Conservation (phyloP, 2,797 vertebrate species). For the Neopelma chrysocephalum region DNA sequence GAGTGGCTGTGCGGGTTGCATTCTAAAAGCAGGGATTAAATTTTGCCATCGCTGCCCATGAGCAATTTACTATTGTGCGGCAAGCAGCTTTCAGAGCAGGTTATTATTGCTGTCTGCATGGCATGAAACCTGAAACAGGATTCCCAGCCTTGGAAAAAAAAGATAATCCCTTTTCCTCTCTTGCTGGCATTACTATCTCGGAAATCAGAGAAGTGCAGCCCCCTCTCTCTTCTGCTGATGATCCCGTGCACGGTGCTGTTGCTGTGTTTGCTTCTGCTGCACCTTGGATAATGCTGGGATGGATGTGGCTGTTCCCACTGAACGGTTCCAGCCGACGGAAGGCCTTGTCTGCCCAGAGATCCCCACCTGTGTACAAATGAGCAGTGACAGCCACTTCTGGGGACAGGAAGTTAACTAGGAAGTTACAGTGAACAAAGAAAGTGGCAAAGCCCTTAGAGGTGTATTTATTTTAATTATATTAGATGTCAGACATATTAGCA, state of each 20-base stretch:
- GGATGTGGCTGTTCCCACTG: not conserved
- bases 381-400: not conserved
- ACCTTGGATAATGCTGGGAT: not conserved
- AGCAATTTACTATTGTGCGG: slow-evolving; percentile 63
- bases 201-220: not conserved
- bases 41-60: slow-evolving; percentile 65
- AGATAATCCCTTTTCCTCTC: slow-evolving; percentile 41
- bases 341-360: not conserved
- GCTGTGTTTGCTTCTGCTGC: slow-evolving; percentile 17
- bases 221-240: not conserved
- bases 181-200: not conserved
- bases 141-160: slow-evolving; percentile 29
- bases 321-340: not conserved
- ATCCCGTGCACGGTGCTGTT: not conserved
- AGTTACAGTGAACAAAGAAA: not conserved
- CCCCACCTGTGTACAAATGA: not conserved
- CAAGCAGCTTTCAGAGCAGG: slow-evolving; percentile 34
- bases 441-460: not conserved
- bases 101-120: slow-evolving; percentile 50
- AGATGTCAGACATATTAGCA: not conserved
- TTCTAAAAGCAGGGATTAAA: slow-evolving; percentile 66
- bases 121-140: slow-evolving; percentile 52
- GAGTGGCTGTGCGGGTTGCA: slow-evolving; percentile 60
- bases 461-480: not conserved
- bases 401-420: not conserved